phyloP scores from a whole-genome alignment of 2,113 vertebrate species.

The Mirza zaza region DNA sequence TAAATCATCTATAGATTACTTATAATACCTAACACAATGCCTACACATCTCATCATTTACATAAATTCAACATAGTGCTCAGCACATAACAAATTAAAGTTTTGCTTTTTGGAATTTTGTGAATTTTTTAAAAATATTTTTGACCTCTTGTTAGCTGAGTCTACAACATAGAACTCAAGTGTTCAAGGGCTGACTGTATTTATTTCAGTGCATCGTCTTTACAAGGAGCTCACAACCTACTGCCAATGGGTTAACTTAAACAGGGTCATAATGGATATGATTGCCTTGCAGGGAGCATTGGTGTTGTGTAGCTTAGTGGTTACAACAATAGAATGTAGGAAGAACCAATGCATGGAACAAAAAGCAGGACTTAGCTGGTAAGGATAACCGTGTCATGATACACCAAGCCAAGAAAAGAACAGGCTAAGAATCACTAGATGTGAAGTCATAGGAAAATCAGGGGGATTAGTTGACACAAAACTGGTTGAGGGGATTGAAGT shows the following conservation, averaged over 20 bases:
- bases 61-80: too few species aligned
- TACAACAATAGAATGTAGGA: background rate
- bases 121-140: background rate
- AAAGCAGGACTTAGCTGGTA: background rate
- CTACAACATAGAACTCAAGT: background rate
- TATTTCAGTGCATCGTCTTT: background rate
- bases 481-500: background rate
- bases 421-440: background rate
- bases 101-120: background rate
- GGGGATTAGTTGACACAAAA: background rate
- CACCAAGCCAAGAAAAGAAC: background rate
- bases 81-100: background rate
- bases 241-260: background rate
- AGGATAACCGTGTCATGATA: background rate
- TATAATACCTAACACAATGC: background rate
- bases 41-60: background rate
- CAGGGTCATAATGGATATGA: fast-evolving
- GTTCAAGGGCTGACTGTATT: background rate
- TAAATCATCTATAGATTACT: background rate
- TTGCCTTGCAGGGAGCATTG: background rate
- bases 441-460: background rate
- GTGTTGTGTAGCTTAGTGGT: background rate
- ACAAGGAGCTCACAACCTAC: background rate
- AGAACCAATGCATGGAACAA: background rate
- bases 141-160: background rate